Percentiles rank a stretch among this genome's conserved stretches.
These are phyloP conservation scores for Callocephalon fimbriatum DNA, from an alignment of 2,113 vertebrate species.

Conservation along the genomic window DNA sequence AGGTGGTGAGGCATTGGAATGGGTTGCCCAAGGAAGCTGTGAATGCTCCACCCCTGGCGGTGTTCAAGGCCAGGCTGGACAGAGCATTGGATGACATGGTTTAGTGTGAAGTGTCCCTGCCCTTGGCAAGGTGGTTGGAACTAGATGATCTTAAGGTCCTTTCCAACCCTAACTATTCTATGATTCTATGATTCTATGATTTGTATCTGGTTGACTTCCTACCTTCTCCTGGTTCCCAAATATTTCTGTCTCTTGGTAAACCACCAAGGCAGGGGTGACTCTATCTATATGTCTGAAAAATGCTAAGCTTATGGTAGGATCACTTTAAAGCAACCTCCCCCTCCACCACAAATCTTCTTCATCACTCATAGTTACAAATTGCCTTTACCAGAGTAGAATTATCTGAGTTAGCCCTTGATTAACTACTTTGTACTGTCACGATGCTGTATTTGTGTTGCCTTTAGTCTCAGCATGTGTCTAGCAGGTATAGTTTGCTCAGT, in stretches of 20 bases:
- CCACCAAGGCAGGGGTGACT: background rate
- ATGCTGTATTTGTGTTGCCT: background rate
- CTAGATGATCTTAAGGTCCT: too few species aligned
- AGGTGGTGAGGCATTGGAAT: too few species aligned
- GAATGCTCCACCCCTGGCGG: background rate
- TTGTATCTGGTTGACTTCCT: background rate
- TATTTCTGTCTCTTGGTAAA: background rate
- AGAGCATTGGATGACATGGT: background rate
- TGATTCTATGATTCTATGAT: background rate
- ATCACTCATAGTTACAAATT: background rate
- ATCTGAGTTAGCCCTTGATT: background rate
- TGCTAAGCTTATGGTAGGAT: background rate
- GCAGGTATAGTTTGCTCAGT: background rate
- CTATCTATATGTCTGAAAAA: background rate
- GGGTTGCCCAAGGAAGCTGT: too few species aligned
- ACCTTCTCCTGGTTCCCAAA: background rate
- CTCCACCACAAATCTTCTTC: background rate
- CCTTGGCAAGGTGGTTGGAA: too few species aligned
- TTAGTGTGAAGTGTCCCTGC: background rate
- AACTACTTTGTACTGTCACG: background rate
- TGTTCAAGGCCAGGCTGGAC: background rate
- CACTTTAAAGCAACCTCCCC: accelerated
- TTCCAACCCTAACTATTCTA: too few species aligned
- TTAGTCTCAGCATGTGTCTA: background rate
- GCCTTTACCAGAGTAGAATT: background rate